phyloP scores from a whole-genome alignment of 2,888 invertebrate genomes.

The Sarcophaga carnaria region DNA sequence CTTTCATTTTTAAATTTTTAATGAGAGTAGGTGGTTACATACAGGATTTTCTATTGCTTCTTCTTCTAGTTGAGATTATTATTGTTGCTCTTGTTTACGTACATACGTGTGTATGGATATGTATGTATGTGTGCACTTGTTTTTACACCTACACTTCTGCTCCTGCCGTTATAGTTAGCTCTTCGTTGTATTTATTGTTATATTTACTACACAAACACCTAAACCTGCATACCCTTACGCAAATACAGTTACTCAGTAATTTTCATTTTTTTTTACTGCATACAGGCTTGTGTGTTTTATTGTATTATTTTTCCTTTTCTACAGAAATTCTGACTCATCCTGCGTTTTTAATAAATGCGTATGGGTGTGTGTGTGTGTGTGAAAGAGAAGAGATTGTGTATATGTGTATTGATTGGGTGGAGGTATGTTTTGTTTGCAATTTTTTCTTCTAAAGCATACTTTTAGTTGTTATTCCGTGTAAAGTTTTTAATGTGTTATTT shows the following conservation, averaged over 20 bases:
- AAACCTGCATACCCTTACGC: no score
- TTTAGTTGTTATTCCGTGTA: slow-evolving; percentile 29
- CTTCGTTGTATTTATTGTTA: not conserved
- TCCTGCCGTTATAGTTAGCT: not conserved
- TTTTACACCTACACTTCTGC: not conserved
- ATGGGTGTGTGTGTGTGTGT: not conserved
- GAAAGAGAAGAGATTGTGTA: not conserved
- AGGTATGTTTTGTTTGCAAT: not conserved
- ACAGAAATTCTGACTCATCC: slow-evolving; percentile 28
- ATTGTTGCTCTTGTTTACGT: slow-evolving; percentile 16
- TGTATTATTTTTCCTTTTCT: not conserved
- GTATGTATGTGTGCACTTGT: not conserved
- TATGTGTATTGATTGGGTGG: not conserved
- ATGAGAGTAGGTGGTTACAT: not conserved
- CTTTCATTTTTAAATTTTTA: not conserved
- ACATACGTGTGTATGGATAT: no score
- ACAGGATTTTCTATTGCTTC: not conserved
- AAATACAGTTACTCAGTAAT: not conserved
- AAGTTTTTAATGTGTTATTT: not conserved
- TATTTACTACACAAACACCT: not conserved
- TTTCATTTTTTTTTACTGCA: not conserved
- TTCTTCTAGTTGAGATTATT: not conserved
- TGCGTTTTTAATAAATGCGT: not conserved
- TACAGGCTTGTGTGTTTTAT: not conserved
- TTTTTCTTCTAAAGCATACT: slow-evolving; percentile 24